Conservation (phyloP, 2,113 vertebrate genomes). For the Labeo rohita region DNA sequence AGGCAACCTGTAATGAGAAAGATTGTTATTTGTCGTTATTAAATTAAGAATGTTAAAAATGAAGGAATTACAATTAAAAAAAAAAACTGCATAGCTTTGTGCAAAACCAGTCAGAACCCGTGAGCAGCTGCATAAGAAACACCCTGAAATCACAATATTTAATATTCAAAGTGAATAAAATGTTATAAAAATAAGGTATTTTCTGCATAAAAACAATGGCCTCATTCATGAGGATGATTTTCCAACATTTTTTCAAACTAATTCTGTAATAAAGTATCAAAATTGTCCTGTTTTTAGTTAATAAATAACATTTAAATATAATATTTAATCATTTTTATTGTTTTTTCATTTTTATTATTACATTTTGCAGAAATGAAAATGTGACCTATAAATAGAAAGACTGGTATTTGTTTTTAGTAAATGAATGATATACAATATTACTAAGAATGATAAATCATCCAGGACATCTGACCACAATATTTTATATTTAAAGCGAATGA, state of each 20-base stretch:
- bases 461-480: neutral
- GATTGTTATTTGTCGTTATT: neutral
- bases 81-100: neutral
- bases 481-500: neutral
- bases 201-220: neutral
- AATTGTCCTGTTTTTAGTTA: too few species aligned
- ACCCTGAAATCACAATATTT: neutral
- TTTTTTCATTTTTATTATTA: neutral
- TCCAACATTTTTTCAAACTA: too few species aligned
- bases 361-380: too few species aligned
- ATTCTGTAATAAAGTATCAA: too few species aligned
- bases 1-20: conserved; percentile 13
- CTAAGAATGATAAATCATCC: neutral
- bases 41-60: neutral
- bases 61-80: neutral
- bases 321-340: neutral
- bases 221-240: too few species aligned
- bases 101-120: neutral
- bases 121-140: neutral
- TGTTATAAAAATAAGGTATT: neutral
- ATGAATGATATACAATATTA: too few species aligned
- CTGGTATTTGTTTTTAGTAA: too few species aligned
- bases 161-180: neutral
- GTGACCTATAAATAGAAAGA: too few species aligned
- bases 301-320: too few species aligned